Evolutionary conservation across 2,797 vertebrate genomes (phyloP).

Genomic region (Phataginus tricuspis): DNA sequence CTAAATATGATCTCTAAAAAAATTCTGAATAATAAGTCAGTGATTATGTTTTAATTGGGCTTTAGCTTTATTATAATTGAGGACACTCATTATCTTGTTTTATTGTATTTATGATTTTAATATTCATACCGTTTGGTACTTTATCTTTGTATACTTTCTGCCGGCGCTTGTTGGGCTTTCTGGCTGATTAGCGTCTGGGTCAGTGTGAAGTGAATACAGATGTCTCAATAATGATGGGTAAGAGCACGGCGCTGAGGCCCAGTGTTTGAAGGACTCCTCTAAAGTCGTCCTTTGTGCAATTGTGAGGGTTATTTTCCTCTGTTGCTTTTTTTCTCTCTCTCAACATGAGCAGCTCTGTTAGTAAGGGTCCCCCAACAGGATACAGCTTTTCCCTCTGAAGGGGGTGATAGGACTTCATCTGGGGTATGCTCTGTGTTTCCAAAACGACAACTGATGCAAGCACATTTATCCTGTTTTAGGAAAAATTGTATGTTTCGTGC

Average conservation of each 20-base stretch:
- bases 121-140: constrained; percentile 83
- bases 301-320: constrained; percentile 55
- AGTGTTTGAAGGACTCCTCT: constrained; percentile 77
- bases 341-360: constrained; percentile 74
- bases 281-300: constrained; percentile 80
- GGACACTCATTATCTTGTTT: constrained; percentile 84
- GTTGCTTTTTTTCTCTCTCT: constrained; percentile 23
- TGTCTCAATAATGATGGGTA: constrained; percentile 85
- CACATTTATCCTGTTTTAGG: constrained; percentile 49
- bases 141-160: constrained; percentile 83
- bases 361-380: constrained; percentile 67
- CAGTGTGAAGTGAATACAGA: constrained; percentile 88
- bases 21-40: constrained; percentile 82
- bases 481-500: constrained; percentile 33
- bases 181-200: constrained; percentile 85
- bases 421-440: constrained; percentile 35
- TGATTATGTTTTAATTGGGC: constrained; percentile 83
- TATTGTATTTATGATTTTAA: constrained; percentile 85
- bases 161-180: constrained; percentile 83
- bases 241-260: constrained; percentile 77
- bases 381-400: constrained; percentile 72
- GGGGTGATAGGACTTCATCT: constrained; percentile 51
- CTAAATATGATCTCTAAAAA: constrained; percentile 81
- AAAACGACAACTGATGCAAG: constrained; percentile 51
- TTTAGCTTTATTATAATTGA: constrained; percentile 84